A percentile compares a stretch with the other conserved stretches of the same genome.
These are phyloP conservation scores for Amiota mariae DNA, from an alignment of 2,888 invertebrate species.

Conservation along the genomic window DNA sequence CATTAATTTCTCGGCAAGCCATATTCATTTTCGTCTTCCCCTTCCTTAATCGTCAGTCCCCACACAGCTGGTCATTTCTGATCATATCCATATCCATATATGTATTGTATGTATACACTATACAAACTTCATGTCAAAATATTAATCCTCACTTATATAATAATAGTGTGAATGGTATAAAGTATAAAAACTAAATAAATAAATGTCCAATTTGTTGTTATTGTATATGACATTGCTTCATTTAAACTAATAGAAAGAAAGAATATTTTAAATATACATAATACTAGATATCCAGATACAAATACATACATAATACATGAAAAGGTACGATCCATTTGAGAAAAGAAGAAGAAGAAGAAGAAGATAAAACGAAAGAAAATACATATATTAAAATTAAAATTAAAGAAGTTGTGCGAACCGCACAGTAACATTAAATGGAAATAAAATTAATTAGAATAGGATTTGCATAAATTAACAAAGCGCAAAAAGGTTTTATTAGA, in stretches of 20 bases:
- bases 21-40: too few species aligned
- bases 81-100: too few species aligned
- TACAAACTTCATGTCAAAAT: too few species aligned
- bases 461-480: slow-evolving; percentile 62
- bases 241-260: slow-evolving; percentile 7
- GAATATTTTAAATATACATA: not conserved
- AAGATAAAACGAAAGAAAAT: slow-evolving; percentile 18
- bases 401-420: not conserved
- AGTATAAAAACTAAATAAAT: slow-evolving; percentile 49
- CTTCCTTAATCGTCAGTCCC: too few species aligned
- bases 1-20: too few species aligned
- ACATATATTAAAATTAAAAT: too few species aligned
- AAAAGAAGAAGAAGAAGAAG: slow-evolving; percentile 12
- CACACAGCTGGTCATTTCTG: too few species aligned
- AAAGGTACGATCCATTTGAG: not conserved
- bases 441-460: slow-evolving; percentile 63
- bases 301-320: too few species aligned
- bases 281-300: not conserved
- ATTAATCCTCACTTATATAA: not conserved
- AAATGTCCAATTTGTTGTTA: not conserved
- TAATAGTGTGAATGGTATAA: slow-evolving; percentile 59
- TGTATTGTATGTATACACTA: too few species aligned
- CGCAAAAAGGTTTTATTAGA: slow-evolving; percentile 57
- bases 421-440: slow-evolving; percentile 41
- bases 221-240: slow-evolving; percentile 9